Evolutionary conservation across 2,888 invertebrate genomes (phyloP), one percentile per base, ranked within the genome.

Genomic region (Drosophila acutilabella): DNA sequence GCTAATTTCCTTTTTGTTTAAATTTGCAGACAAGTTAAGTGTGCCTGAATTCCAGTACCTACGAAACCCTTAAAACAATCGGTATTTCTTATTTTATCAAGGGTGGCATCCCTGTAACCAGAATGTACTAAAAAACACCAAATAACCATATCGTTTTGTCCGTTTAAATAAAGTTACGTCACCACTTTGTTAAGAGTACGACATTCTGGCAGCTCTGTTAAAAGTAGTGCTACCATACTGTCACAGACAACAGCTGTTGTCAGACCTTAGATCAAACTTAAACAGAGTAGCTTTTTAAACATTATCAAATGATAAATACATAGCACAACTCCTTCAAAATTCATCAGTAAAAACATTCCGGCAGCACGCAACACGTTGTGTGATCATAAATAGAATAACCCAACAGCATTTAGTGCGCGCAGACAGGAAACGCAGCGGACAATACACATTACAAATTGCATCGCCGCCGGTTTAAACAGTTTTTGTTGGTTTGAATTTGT

Each of bases 361-460:
- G 87, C 87, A 83, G 87, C 81, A 61, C 72, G 77, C 77, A 66
- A 74, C 77, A 74, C 81, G 71, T 81, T 67, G 77, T 79, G 87
- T 74, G 81, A 51, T 64, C 45, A 58, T 60, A 50, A 57, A 67
- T 62, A 64, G 60, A 67, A 52, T 59, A 56, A 75, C 61, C 64
- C 47, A 64, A 76, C 67, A 64, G 61, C 69, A 66, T 66, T 62
- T 42, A 40, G 52, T 71, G 74, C 62, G 74, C 48, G 47, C 50
- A 69, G 64, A 51, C 53, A 61, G 53, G 54, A 58, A 68, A 58
- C 59, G 47, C 67, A 57, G 71, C 53, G 71, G 71, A 71, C 69
- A 60, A 73, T 36, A 67, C 68, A 76, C 64, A 64, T 23, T 23
- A 51, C 20, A 50, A 51, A 52, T 56, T 62, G 77, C 77, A 47